Conservation (phyloP, 35 echinoderm and acorn worm species). For the Apostichopus parvimensis region DNA sequence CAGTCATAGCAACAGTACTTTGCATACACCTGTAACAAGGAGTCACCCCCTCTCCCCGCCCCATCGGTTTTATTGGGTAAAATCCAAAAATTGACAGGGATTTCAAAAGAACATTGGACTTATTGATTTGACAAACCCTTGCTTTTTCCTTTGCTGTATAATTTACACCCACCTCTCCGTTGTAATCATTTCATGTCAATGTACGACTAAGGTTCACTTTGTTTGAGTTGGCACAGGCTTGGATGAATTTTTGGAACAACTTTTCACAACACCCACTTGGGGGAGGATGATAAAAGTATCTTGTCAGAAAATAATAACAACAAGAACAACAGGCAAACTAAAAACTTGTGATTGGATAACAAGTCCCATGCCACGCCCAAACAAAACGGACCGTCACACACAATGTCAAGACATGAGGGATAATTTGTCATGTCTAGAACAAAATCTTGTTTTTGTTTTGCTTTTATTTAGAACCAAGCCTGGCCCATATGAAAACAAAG, state of each 20-base stretch:
- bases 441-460: constrained; percentile 26
- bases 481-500: constrained; percentile 60
- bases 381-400: constrained; percentile 37
- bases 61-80: too few species aligned
- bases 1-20: too few species aligned
- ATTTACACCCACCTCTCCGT: neutral
- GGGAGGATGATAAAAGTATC: neutral
- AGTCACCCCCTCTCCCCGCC: too few species aligned
- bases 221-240: constrained; percentile 60
- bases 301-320: neutral
- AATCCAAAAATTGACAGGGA: too few species aligned
- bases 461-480: constrained; percentile 55
- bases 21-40: too few species aligned
- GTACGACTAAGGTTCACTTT: constrained; percentile 43
- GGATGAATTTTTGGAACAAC: neutral
- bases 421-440: constrained; percentile 8
- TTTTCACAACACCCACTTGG: constrained; percentile 9
- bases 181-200: constrained; percentile 26
- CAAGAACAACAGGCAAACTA: neutral
- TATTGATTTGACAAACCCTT: too few species aligned
- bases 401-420: constrained; percentile 21
- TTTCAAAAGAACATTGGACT: too few species aligned
- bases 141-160: too few species aligned
- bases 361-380: constrained; percentile 52
- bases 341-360: too few species aligned